phyloP scores from a whole-genome alignment of 2,797 vertebrate genomes.

The Chloroceryle amazona region DNA sequence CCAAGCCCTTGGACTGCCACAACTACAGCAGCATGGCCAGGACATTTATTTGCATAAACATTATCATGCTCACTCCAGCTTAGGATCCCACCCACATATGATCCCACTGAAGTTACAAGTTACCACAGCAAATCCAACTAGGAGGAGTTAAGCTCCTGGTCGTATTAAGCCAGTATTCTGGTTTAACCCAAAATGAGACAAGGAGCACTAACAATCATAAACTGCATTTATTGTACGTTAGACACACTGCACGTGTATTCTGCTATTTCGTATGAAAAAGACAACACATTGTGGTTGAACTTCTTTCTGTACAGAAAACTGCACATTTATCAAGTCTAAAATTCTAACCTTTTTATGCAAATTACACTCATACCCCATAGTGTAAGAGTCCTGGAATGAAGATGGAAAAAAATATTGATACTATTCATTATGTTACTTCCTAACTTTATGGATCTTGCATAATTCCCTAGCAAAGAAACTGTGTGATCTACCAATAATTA shows the following conservation, averaged over 20 bases:
- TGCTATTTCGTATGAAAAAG: not conserved
- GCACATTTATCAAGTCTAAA: not conserved
- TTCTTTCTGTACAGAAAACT: not conserved
- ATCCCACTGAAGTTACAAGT: not conserved
- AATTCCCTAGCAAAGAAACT: not conserved
- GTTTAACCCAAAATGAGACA: not conserved
- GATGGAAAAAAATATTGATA: not conserved
- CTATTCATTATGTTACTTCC: not conserved
- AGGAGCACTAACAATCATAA: not conserved
- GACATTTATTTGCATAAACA: not conserved
- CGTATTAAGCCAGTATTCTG: not conserved
- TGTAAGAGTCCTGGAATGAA: not conserved
- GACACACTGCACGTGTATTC: not conserved
- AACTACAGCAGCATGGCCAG: not conserved
- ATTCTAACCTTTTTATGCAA: not conserved
- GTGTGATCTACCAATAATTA: not conserved
- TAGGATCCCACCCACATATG: not conserved
- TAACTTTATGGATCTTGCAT: not conserved
- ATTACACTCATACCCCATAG: not conserved
- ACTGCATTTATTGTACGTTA: not conserved
- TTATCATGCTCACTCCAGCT: fast-evolving
- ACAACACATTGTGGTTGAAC: not conserved
- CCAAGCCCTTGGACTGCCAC: fast-evolving
- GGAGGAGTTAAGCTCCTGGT: not conserved
- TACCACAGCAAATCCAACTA: not conserved